Evolutionary conservation across 1,140 invertebrate species (phyloP).

Genomic region (Drosophila insularis): DNA sequence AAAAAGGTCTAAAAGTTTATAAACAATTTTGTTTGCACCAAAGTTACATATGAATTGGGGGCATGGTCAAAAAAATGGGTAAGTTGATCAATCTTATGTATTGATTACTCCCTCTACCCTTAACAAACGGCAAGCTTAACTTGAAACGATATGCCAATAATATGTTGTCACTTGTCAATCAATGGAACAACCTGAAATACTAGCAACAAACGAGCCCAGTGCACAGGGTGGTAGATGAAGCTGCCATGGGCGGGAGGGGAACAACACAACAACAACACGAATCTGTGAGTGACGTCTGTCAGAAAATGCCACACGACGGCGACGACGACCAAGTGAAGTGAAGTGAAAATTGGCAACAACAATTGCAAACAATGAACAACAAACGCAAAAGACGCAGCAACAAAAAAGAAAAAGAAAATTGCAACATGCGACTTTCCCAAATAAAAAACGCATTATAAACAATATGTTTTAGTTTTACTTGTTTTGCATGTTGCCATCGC

Average conservation of each 20-base stretch:
- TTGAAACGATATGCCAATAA: constrained; percentile 77
- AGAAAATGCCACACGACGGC: constrained; percentile 70
- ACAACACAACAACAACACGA: constrained; percentile 39
- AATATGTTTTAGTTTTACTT: constrained; percentile 65
- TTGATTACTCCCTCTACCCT: background rate
- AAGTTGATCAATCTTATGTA: background rate
- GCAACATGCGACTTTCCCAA: constrained; percentile 79
- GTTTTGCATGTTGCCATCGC: constrained; percentile 48
- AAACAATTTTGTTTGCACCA: background rate
- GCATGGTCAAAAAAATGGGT: background rate
- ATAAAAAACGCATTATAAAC: constrained; percentile 80
- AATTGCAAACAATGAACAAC: constrained; percentile 37
- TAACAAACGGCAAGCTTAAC: constrained; percentile 42
- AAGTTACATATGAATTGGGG: background rate
- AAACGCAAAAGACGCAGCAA: constrained; percentile 23
- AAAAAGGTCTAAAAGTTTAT: background rate
- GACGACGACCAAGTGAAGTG: constrained; percentile 66
- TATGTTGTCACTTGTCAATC: constrained; percentile 81
- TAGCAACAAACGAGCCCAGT: constrained; percentile 38
- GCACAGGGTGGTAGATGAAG: background rate
- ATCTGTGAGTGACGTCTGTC: constrained; percentile 74
- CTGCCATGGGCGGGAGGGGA: background rate
- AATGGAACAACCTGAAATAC: constrained; percentile 54
- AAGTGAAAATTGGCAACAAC: constrained; percentile 74
- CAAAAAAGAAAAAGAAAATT: constrained; percentile 54